A percentile compares a stretch with the other conserved stretches of the same genome.
Evolutionary conservation across 2,797 vertebrate species (phyloP).

Genomic region (Cirrhinus mrigala): DNA sequence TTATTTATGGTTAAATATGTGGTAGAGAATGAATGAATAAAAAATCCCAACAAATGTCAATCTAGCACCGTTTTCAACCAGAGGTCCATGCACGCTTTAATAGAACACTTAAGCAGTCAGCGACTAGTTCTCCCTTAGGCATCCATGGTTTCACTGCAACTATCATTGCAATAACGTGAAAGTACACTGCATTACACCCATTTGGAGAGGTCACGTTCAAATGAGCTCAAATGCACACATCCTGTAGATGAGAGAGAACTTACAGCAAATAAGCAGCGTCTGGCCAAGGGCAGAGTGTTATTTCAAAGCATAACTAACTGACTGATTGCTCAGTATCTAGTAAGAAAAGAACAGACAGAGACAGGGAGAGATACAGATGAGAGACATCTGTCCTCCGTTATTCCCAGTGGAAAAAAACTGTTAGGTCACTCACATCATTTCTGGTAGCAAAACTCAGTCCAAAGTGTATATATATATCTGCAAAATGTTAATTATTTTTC

Average conservation of each 20-base stretch:
- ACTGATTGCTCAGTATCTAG: slow-evolving; percentile 26
- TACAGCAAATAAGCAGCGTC: slow-evolving; percentile 37
- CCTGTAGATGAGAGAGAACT: slow-evolving; percentile 49
- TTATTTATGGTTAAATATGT: too few species aligned
- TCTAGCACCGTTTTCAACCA: slow-evolving; percentile 72
- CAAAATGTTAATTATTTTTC: too few species aligned
- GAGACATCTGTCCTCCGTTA: slow-evolving; percentile 4
- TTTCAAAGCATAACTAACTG: slow-evolving; percentile 48
- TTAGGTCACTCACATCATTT: not conserved
- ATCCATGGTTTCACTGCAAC: slow-evolving; percentile 66
- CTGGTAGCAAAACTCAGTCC: not conserved
- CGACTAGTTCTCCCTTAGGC: slow-evolving; percentile 67
- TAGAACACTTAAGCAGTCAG: slow-evolving; percentile 62
- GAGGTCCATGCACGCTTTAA: slow-evolving; percentile 72
- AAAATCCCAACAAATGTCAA: slow-evolving; percentile 74
- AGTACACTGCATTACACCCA: slow-evolving; percentile 56
- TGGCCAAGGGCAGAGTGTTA: slow-evolving; percentile 41
- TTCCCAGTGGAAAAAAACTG: not conserved
- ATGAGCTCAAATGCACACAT: slow-evolving; percentile 51
- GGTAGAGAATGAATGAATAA: slow-evolving; percentile 47
- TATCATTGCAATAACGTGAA: slow-evolving; percentile 64
- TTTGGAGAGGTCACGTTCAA: slow-evolving; percentile 69
- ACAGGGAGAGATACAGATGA: slow-evolving; percentile 6
- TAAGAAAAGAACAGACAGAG: slow-evolving; percentile 2
- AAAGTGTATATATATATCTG: not conserved